These are phyloP conservation scores for Ispidina lecontei DNA, from an alignment of 2,797 vertebrate genomes.

Conservation along the genomic window DNA sequence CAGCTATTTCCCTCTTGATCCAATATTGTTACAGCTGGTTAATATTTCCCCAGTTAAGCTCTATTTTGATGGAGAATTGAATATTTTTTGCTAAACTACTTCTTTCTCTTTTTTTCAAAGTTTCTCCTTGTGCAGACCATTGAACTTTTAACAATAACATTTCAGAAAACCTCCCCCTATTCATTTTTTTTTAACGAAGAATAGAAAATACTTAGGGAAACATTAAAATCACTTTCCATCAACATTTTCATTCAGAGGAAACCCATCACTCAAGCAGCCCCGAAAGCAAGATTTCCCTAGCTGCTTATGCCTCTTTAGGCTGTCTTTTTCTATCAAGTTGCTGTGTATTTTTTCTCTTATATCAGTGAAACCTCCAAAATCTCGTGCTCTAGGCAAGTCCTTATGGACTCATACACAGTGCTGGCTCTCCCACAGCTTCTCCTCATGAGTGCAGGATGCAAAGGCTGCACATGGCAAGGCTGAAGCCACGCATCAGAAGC, in stretches of 20 bases:
- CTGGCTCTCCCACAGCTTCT: neutral
- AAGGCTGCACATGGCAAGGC: neutral
- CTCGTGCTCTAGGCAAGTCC: neutral
- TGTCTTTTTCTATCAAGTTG: neutral
- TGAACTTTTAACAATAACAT: neutral
- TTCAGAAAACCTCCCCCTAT: neutral
- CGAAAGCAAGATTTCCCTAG: neutral
- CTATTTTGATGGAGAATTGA: conserved; percentile 47
- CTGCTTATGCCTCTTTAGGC: neutral
- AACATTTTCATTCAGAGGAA: neutral
- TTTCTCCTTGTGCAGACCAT: neutral
- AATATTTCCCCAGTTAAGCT: conserved; percentile 56
- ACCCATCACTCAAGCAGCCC: neutral
- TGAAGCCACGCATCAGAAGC: neutral
- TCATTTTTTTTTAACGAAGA: conserved; percentile 18
- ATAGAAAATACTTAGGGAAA: conserved; percentile 25
- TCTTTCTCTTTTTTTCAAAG: neutral
- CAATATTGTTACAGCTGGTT: conserved; percentile 42
- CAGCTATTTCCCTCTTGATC: conserved; percentile 50
- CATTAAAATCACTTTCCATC: neutral
- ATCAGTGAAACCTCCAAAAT: neutral
- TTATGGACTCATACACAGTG: neutral
- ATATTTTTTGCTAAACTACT: conserved; percentile 25
- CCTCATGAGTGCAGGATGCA: neutral
- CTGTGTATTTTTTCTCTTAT: neutral